Percentiles rank a stretch among this genome's conserved stretches.
These are phyloP conservation scores for Athripsodes cinereus DNA, from an alignment of 2,888 invertebrate species.

Conservation along the genomic window DNA sequence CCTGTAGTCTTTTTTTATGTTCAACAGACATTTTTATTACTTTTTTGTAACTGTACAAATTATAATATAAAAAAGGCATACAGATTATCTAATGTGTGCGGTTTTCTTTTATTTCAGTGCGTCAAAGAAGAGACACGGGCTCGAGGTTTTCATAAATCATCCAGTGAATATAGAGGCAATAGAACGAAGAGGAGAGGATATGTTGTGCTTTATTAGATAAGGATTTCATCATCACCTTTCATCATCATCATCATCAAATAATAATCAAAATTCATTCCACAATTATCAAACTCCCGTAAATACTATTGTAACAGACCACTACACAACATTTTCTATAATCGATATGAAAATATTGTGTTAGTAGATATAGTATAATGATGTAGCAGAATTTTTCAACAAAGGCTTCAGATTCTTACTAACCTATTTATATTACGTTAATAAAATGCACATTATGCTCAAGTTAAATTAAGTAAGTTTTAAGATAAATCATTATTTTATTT, in stretches of 20 bases:
- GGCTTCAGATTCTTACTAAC: slow-evolving; percentile 20
- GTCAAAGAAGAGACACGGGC: slow-evolving; percentile 24
- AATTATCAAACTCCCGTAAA: slow-evolving; percentile 3
- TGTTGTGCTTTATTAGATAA: slow-evolving; percentile 20
- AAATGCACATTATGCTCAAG: slow-evolving; percentile 21
- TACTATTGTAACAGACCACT: not conserved
- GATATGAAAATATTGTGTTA: slow-evolving; percentile 2
- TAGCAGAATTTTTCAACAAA: not conserved
- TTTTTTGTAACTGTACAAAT: no score
- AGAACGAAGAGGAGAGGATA: not conserved
- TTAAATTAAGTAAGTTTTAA: slow-evolving; percentile 6
- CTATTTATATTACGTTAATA: slow-evolving; percentile 24
- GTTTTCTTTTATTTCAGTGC: slow-evolving; percentile 25
- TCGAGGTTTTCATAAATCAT: slow-evolving; percentile 23
- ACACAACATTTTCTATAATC: not conserved
- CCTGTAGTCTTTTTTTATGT: no score
- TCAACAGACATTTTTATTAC: no score
- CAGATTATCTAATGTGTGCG: no score
- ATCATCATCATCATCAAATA: slow-evolving; percentile 14
- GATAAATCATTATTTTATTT: slow-evolving; percentile 17
- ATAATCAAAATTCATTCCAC: slow-evolving; percentile 7
- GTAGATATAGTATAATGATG: not conserved
- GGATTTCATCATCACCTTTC: slow-evolving; percentile 19
- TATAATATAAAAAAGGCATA: no score
- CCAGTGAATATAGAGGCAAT: slow-evolving; percentile 3